Conservation (phyloP, 2,888 invertebrate genomes). For the Hesperia comma region DNA sequence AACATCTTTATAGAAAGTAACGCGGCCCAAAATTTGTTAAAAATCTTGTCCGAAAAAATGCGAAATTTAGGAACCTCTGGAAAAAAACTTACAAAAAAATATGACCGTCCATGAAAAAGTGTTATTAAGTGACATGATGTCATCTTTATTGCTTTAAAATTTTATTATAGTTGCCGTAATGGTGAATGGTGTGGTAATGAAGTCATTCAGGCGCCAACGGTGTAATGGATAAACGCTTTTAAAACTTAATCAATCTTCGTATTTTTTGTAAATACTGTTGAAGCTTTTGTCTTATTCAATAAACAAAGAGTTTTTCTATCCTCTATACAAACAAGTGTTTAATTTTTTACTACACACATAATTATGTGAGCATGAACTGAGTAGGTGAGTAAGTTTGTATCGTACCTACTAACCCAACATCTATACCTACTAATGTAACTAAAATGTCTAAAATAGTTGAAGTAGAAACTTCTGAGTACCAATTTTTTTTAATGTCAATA, state of each 20-base stretch:
- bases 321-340: neutral
- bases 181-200: constrained; percentile 62
- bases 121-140: constrained; percentile 33
- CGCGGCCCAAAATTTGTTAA: neutral
- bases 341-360: too few relatives aligned
- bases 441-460: too few relatives aligned
- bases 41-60: constrained; percentile 1
- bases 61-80: neutral
- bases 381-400: too few relatives aligned
- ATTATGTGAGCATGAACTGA: too few relatives aligned
- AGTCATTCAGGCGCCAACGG: constrained; percentile 67
- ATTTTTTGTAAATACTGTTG: constrained; percentile 41
- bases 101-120: constrained; percentile 21
- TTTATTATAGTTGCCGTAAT: constrained; percentile 39
- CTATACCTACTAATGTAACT: too few relatives aligned
- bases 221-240: constrained; percentile 78
- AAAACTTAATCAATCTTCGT: constrained; percentile 73
- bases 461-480: too few relatives aligned
- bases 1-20: too few relatives aligned
- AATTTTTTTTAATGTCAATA: too few relatives aligned
- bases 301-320: constrained; percentile 5
- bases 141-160: constrained; percentile 22
- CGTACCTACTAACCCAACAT: too few relatives aligned
- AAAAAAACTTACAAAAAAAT: constrained; percentile 14
- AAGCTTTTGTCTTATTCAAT: constrained; percentile 27